Percentiles rank a stretch among this genome's conserved stretches.
These are phyloP conservation scores for Scyliorhinus canicula DNA, from an alignment of 2,797 vertebrate species.

Conservation along the genomic window DNA sequence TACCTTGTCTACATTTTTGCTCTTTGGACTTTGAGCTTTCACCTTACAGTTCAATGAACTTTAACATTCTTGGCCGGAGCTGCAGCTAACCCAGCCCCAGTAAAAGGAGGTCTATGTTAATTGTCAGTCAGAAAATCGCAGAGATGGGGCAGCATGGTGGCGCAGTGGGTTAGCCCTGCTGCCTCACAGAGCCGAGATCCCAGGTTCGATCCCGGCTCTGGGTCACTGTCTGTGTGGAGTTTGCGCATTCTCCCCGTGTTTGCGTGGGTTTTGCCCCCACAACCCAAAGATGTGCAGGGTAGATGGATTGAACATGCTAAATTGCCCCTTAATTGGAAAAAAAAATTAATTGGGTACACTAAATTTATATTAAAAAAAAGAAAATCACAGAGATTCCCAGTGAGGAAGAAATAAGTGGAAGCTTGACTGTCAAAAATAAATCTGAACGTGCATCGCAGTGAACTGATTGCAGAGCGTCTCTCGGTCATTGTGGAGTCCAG, in stretches of 20 bases:
- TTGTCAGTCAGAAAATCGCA: conserved; percentile 22
- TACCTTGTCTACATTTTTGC: background rate
- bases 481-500: background rate
- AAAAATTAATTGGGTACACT: too few species aligned
- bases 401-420: background rate
- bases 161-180: too few species aligned
- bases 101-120: background rate
- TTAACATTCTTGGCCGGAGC: background rate
- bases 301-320: too few species aligned
- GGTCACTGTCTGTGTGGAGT: too few species aligned
- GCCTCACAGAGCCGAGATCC: too few species aligned
- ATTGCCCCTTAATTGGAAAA: too few species aligned
- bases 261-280: too few species aligned
- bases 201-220: too few species aligned
- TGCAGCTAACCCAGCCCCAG: background rate
- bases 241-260: too few species aligned
- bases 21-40: background rate
- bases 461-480: background rate
- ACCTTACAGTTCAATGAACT: background rate
- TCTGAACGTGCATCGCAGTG: background rate
- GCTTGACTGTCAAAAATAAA: background rate
- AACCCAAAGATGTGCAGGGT: too few species aligned
- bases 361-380: too few species aligned
- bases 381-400: conserved; percentile 9
- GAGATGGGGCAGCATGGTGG: too few species aligned